Percentiles rank a stretch among this genome's conserved stretches.
Evolutionary conservation across 2,113 vertebrate genomes (phyloP).

Genomic region (Megaleporinus macrocephalus): DNA sequence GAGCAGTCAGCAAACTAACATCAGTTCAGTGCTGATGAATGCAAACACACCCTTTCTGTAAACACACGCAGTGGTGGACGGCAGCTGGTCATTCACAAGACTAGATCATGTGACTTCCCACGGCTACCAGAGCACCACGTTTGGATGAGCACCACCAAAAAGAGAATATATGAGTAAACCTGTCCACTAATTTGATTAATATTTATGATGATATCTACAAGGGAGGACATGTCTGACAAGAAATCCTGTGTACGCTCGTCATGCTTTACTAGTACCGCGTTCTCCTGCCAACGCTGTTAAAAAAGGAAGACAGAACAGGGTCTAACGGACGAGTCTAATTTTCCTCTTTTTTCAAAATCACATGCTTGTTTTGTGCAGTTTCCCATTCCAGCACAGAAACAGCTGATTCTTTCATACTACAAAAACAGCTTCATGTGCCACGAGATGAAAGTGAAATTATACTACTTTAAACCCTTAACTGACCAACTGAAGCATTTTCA

Average conservation of each 20-base stretch:
- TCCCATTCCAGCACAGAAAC: background rate
- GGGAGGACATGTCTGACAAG: background rate
- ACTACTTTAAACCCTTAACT: background rate
- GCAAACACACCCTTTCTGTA: slow-evolving; percentile 41
- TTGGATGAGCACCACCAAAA: background rate
- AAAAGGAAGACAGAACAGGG: background rate
- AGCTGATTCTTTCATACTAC: background rate
- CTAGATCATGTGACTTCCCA: background rate
- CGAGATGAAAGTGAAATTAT: background rate
- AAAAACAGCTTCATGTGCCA: background rate
- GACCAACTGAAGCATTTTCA: background rate
- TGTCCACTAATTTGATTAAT: background rate
- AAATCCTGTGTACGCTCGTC: background rate
- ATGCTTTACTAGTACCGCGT: background rate
- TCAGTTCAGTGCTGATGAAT: background rate
- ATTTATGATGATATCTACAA: background rate
- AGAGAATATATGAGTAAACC: background rate
- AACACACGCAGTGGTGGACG: slow-evolving; percentile 36
- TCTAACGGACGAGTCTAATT: background rate
- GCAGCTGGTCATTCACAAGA: background rate
- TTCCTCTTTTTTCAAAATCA: slow-evolving; percentile 30
- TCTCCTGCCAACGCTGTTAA: background rate
- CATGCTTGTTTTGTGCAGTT: slow-evolving; percentile 17
- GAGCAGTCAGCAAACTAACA: background rate
- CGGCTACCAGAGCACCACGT: background rate